Evolutionary conservation across 2,888 invertebrate species (phyloP).

Genomic region (Lymantria monacha): DNA sequence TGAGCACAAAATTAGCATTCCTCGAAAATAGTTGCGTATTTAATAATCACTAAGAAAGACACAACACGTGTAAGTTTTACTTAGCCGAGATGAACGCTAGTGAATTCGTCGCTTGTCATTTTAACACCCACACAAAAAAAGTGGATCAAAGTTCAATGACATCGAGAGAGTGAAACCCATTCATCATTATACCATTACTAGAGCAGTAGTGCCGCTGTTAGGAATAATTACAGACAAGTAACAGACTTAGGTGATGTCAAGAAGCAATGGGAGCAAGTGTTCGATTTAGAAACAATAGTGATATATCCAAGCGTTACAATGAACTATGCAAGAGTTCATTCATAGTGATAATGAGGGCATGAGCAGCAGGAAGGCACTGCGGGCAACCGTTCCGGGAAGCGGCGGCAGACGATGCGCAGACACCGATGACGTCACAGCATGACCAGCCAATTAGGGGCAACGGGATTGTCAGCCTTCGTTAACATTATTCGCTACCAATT

Average conservation of each 20-base stretch:
- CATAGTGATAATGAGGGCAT: conserved; percentile 60
- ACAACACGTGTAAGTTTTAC: conserved; percentile 32
- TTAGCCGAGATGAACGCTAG: conserved; percentile 35
- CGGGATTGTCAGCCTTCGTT: conserved; percentile 49
- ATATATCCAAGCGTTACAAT: conserved; percentile 32
- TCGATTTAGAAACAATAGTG: conserved; percentile 34
- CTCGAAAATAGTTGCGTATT: conserved; percentile 4
- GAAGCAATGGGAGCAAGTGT: conserved; percentile 48
- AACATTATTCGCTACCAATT: conserved; percentile 18
- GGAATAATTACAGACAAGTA: conserved; percentile 62
- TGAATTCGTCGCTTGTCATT: conserved; percentile 51
- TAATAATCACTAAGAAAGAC: conserved; percentile 25
- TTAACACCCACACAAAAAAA: conserved; percentile 65
- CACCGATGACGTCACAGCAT: conserved; percentile 65
- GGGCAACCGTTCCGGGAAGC: conserved; percentile 73
- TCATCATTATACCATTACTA: conserved; percentile 66
- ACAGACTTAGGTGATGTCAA: conserved; percentile 57
- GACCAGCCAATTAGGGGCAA: conserved; percentile 68
- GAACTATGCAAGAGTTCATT: conserved; percentile 51
- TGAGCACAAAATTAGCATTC: conserved; percentile 10
- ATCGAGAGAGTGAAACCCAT: conserved; percentile 70
- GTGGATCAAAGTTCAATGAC: conserved; percentile 76
- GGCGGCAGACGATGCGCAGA: conserved; percentile 73
- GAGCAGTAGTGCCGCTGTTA: conserved; percentile 58
- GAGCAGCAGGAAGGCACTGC: conserved; percentile 63